Evolutionary conservation across 2,113 vertebrate genomes (phyloP), one percentile per base, ranked within the genome.

Genomic region (Cromileptes altivelis): DNA sequence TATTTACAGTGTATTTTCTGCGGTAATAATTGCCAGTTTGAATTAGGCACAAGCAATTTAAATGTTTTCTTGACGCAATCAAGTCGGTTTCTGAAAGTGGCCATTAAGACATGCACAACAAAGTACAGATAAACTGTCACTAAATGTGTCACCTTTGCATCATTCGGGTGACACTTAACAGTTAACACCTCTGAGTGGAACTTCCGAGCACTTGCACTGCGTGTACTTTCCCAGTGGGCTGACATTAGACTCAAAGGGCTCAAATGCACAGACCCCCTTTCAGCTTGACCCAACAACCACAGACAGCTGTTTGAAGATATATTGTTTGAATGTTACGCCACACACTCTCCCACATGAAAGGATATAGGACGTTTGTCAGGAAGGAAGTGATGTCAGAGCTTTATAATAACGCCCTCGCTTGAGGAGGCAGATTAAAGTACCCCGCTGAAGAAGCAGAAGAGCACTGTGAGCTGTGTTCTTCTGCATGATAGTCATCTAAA

Each of bases 171-270:
- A 65, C 37, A 25, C 18, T 57, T 64, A 0, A 78, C 40, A 25
- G 25, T 72, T 80, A 12, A 73, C 74, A 63, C 87, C 77, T 42
- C 42, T 84, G 78, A 62, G 83, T 91, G 91, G 91, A 93, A 92
- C 57, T 92, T 92, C 88, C 84, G 21, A 86, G 37, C 25, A 40
- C 27, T 4, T 9, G 1, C 25, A 21, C 6, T 71, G 25, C 2
- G 56, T 37, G 92, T 90, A 92, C 92, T 94, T 93, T 93, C 91
- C 94, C 2, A 67, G 92, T 92, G 87, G 93, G 90, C 70, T 68
- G 91, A 42, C 10, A 6, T 67, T 61, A 40, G 27, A 56, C 58
- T 65, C 23, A 70, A 33, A 9, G 45, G 4, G n/a, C 37, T 72
- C 1, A 9, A 3, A 10, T 52, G 6, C 17, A 23, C n/a, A 83